These are phyloP conservation scores for Brotula barbata DNA, from an alignment of 2,797 vertebrate species.

Conservation along the genomic window DNA sequence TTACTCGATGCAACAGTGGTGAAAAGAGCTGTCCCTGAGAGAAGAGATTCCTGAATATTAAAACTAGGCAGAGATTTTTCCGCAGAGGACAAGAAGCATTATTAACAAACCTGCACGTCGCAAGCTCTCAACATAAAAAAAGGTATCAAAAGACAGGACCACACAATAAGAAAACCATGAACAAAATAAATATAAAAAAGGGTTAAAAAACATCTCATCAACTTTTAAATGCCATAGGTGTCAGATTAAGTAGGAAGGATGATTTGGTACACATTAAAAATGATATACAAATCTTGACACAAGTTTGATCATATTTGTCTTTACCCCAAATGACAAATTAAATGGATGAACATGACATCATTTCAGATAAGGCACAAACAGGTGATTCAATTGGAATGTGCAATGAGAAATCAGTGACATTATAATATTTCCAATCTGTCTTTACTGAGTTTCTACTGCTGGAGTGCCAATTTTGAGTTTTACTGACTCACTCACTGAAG, in stretches of 20 bases:
- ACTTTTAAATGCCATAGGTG: conserved; percentile 3
- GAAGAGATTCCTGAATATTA: conserved; percentile 30
- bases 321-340: not conserved
- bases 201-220: not conserved
- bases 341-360: not conserved
- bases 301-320: conserved; percentile 2
- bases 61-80: conserved; percentile 32
- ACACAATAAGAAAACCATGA: not conserved
- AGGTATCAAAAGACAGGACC: not conserved
- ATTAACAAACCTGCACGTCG: conserved; percentile 16
- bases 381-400: conserved; percentile 43
- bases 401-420: not conserved
- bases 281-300: not conserved
- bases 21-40: conserved; percentile 54
- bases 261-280: not conserved
- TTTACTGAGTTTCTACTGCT: conserved; percentile 1
- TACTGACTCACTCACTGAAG: no score
- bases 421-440: not conserved
- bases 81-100: conserved; percentile 40
- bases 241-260: conserved; percentile 8
- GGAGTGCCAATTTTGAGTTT: conserved; percentile 2
- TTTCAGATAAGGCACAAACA: conserved; percentile 10
- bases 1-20: conserved; percentile 42
- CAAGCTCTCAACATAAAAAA: not conserved
- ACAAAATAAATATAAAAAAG: not conserved